Base-by-base conservation (phyloP, 2,797 vertebrate genomes). In the Glyptemys insculpta region DNA sequence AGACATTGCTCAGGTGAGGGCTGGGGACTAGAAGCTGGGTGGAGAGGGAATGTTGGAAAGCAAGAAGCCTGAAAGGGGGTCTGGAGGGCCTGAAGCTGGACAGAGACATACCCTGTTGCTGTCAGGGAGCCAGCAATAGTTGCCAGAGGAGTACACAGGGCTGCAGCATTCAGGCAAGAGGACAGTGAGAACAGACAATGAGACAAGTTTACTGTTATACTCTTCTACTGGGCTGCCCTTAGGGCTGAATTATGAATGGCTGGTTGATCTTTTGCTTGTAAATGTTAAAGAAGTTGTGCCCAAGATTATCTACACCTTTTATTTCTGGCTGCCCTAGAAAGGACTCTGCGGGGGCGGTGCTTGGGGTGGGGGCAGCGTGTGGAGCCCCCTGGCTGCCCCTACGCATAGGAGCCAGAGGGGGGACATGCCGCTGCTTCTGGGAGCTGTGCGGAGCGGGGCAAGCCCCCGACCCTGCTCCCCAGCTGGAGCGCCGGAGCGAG, bases 311-410 rank as follows among this genome's bases (percentile, higher is more conserved):
- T 23, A 21, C 65, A 68, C n/a, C n/a, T 68, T 68, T 68, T 68
- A 68, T 68, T 68, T 37, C 65, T 68, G 65, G n/a, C n/a, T 11
- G 18, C 19, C 9, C 18, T 68, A 21, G 19, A 59, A 59, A 59
- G 57, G 65, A 37, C 9, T 37, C 18, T 21, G 9, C 10, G 7
- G 19, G 53, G 8, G 8, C 1, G 3, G 53, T 1, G 4, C 19
- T 53, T 53, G 53, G 53, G 53, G 8, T 3, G 52, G 52, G 52
- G 52, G 18, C 18, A 53, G 18, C 52, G 5, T 53, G 52, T 53
- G 52, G 52, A 53, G 52, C 18, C 52, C 18, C 16, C 52, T 53
- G 18, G 52, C 52, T 18, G 52, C 14, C 18, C 6, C 6, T 53
- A 53, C 1, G 52, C 52, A 53, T 53, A 53, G 52, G 52, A 53